These are phyloP conservation scores for Scaptomyza hsui DNA, from an alignment of 1,140 invertebrate species.

Conservation along the genomic window DNA sequence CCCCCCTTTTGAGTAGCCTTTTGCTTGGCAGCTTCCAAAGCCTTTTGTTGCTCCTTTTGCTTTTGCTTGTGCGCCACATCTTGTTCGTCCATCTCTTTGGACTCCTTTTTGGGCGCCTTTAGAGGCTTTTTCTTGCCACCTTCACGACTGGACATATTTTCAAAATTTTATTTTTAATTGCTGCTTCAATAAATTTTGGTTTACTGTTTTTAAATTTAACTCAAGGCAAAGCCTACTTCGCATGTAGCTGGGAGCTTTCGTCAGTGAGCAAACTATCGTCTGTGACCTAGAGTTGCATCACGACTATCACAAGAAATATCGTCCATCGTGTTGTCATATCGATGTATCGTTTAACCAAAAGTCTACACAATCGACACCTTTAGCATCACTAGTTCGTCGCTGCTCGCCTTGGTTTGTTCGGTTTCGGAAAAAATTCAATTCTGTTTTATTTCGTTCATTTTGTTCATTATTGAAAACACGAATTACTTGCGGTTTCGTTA, in stretches of 20 bases:
- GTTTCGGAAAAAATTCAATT: slow-evolving; percentile 46
- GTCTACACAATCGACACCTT: background rate
- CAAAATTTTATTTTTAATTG: background rate
- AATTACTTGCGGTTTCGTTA: slow-evolving; percentile 22
- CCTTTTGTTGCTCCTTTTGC: slow-evolving; percentile 91
- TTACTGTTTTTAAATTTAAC: background rate
- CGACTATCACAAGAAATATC: background rate
- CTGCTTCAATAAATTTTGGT: background rate
- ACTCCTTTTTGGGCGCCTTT: slow-evolving; percentile 92
- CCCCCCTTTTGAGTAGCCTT: slow-evolving; percentile 87
- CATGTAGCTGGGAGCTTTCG: background rate
- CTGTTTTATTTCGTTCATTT: slow-evolving; percentile 49
- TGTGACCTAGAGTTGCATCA: background rate
- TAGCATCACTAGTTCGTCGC: slow-evolving; percentile 40
- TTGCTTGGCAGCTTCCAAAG: slow-evolving; percentile 89
- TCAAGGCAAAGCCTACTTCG: no score
- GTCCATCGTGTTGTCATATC: background rate
- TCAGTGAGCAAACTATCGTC: background rate
- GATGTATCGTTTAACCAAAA: background rate
- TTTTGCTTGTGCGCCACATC: slow-evolving; percentile 90
- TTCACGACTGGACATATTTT: slow-evolving; percentile 90
- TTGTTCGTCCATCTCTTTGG: slow-evolving; percentile 90
- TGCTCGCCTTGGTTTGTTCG: slow-evolving; percentile 40
- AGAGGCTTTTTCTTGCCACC: slow-evolving; percentile 95
- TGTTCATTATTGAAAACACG: slow-evolving; percentile 37